A percentile compares a stretch with the other conserved stretches of the same genome.
Evolutionary conservation across 2,888 invertebrate species (phyloP).

Genomic region (Caenorhabditis afra): DNA sequence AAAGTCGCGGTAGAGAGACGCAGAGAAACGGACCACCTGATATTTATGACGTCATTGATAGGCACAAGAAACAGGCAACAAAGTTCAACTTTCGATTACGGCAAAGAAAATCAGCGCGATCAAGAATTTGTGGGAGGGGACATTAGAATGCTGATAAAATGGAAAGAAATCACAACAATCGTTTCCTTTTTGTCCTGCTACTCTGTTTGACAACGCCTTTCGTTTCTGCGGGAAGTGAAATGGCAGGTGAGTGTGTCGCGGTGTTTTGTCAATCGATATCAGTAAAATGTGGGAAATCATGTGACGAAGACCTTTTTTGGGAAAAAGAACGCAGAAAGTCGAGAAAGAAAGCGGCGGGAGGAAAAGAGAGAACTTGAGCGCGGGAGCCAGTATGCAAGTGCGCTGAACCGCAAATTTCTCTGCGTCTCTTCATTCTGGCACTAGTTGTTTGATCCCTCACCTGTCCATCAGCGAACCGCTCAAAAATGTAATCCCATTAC

Average conservation of each 20-base stretch:
- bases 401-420: too few species aligned
- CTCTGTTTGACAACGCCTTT: background rate
- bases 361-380: too few species aligned
- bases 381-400: too few species aligned
- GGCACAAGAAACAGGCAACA: background rate
- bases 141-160: conserved; percentile 7
- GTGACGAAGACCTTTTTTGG: background rate
- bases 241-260: background rate
- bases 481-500: too few species aligned
- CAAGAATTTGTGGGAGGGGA: background rate
- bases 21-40: background rate
- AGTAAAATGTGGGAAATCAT: background rate
- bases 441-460: too few species aligned
- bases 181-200: background rate
- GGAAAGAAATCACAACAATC: background rate
- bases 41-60: background rate
- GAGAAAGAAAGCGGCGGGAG: too few species aligned
- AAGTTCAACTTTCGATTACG: conserved; percentile 1
- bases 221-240: background rate
- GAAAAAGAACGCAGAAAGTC: background rate
- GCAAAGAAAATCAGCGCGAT: background rate
- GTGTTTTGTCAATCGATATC: conserved; percentile 1
- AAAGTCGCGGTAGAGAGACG: conserved; percentile 1
- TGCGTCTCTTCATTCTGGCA: too few species aligned
- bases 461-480: too few species aligned